phyloP scores from a whole-genome alignment of 2,888 invertebrate species.

The Smittia sp. region DNA sequence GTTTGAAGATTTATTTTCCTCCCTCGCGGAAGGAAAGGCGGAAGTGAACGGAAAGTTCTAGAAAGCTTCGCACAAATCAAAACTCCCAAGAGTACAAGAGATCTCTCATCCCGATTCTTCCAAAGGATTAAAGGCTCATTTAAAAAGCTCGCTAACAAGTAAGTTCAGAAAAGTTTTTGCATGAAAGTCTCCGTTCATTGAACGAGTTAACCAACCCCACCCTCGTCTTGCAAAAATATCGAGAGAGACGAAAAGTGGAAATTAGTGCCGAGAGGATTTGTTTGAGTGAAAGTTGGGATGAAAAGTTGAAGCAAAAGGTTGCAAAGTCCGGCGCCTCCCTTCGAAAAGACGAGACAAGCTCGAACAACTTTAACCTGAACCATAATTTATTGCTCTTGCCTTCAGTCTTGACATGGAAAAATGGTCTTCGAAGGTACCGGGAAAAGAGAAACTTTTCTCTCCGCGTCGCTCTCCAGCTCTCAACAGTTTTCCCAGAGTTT shows the following conservation, averaged over 20 bases:
- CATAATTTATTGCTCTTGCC: constrained; percentile 29
- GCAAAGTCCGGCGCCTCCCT: neutral
- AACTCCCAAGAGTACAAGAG: neutral
- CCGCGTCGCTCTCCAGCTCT: constrained; percentile 6
- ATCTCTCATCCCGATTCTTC: neutral
- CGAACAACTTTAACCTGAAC: neutral
- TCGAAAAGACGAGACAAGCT: neutral
- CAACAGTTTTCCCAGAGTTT: neutral
- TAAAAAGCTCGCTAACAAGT: neutral
- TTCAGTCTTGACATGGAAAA: constrained; percentile 9
- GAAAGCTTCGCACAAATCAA: neutral
- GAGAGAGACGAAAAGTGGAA: neutral
- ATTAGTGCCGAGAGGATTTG: constrained; percentile 14
- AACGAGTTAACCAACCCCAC: constrained; percentile 31
- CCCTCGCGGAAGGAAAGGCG: neutral
- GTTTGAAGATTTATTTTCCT: neutral
- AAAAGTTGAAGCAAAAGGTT: too few relatives aligned
- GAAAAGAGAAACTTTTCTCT: constrained; percentile 21
- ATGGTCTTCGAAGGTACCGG: constrained; percentile 31
- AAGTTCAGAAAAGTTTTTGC: neutral
- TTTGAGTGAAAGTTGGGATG: too few relatives aligned
- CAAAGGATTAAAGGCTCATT: constrained; percentile 5
- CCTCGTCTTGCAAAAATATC: constrained; percentile 28
- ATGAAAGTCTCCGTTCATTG: too few relatives aligned
- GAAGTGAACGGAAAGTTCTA: neutral